phyloP scores from a whole-genome alignment of 2,888 invertebrate genomes.

The Trisateles emortualis region DNA sequence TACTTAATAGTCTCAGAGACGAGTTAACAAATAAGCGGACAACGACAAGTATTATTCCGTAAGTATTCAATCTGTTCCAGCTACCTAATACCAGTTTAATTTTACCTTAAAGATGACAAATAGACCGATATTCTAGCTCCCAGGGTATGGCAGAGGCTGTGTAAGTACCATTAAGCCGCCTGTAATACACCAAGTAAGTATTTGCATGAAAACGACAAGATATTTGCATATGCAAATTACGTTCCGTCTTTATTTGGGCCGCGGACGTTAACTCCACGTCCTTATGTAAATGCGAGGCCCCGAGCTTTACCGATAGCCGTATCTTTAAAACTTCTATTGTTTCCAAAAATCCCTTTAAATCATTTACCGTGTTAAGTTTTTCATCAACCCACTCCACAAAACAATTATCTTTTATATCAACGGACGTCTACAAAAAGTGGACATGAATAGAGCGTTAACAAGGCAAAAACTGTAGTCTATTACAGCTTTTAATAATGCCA shows the following conservation, averaged over 20 bases:
- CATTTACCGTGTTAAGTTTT: slow-evolving; percentile 54
- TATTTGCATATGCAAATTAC: slow-evolving; percentile 85
- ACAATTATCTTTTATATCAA: slow-evolving; percentile 60
- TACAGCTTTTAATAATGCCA: slow-evolving; percentile 64
- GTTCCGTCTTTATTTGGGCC: slow-evolving; percentile 82
- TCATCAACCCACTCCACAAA: slow-evolving; percentile 49
- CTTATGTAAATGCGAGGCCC: slow-evolving; percentile 73
- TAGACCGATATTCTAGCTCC: slow-evolving; percentile 57
- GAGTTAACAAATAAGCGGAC: not conserved
- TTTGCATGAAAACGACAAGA: slow-evolving; percentile 81
- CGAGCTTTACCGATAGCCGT: slow-evolving; percentile 59
- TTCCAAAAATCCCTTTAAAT: slow-evolving; percentile 54
- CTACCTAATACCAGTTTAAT: not conserved
- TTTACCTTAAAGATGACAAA: slow-evolving; percentile 55
- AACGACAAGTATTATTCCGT: not conserved
- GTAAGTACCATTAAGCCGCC: slow-evolving; percentile 80
- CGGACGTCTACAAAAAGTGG: slow-evolving; percentile 57
- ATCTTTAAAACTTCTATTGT: slow-evolving; percentile 60
- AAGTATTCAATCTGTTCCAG: slow-evolving; percentile 21
- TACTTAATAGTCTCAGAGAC: too few relatives aligned
- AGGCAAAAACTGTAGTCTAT: slow-evolving; percentile 65
- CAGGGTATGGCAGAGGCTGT: slow-evolving; percentile 67
- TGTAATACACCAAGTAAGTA: slow-evolving; percentile 81
- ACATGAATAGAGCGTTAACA: slow-evolving; percentile 68
- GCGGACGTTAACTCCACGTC: slow-evolving; percentile 74